Percentiles rank a stretch among this genome's conserved stretches.
phyloP scores from a whole-genome alignment of 2,888 invertebrate species.

The Drosophila eohydei region DNA sequence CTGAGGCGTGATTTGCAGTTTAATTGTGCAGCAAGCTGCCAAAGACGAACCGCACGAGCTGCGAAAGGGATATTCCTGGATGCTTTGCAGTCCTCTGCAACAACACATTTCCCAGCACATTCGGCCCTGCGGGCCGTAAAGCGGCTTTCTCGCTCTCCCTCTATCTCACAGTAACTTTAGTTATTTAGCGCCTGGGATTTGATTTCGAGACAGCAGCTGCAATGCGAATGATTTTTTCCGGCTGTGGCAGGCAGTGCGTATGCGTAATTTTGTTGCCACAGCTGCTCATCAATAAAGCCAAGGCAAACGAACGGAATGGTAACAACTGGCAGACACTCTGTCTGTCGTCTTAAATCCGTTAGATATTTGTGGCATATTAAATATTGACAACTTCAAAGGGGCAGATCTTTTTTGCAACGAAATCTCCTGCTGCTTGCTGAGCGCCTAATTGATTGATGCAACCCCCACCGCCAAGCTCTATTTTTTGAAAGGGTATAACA shows the following conservation, averaged over 20 bases:
- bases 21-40: slow-evolving; percentile 74
- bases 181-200: not conserved
- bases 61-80: slow-evolving; percentile 53
- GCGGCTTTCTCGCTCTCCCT: not conserved
- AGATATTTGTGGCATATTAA: not conserved
- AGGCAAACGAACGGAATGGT: slow-evolving; percentile 1
- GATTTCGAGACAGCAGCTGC: slow-evolving; percentile 13
- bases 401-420: not conserved
- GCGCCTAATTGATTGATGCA: not conserved
- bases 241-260: slow-evolving; percentile 39
- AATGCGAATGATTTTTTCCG: slow-evolving; percentile 6
- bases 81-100: slow-evolving; percentile 20
- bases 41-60: slow-evolving; percentile 48
- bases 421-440: not conserved
- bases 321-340: not conserved
- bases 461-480: not conserved
- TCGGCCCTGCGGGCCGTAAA: not conserved
- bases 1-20: slow-evolving; percentile 76
- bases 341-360: not conserved
- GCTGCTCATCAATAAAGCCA: slow-evolving; percentile 37
- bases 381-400: not conserved
- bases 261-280: slow-evolving; percentile 41
- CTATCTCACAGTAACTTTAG: slow-evolving; percentile 21
- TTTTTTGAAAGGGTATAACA: not conserved
- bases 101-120: slow-evolving; percentile 15